phyloP scores from a whole-genome alignment of 2,888 invertebrate species.

The Dysmachus trigonus region DNA sequence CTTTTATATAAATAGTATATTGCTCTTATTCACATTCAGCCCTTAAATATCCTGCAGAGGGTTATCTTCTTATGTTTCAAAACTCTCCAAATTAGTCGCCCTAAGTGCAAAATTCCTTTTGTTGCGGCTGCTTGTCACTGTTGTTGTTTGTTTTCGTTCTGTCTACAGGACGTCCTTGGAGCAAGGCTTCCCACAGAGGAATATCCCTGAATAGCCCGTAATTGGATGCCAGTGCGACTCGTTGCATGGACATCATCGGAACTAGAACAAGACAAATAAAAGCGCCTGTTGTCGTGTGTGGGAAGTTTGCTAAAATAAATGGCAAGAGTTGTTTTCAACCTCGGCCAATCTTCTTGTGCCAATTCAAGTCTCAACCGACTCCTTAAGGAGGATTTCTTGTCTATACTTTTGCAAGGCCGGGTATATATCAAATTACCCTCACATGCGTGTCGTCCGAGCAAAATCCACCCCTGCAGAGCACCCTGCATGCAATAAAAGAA shows the following conservation, averaged over 20 bases:
- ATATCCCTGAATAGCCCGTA: neutral
- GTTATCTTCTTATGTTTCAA: neutral
- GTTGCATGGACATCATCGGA: neutral
- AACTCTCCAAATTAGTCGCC: neutral
- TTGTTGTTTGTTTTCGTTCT: neutral
- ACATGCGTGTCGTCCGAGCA: neutral
- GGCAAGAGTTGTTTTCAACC: neutral
- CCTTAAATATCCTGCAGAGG: neutral
- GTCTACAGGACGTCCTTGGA: neutral
- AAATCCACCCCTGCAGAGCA: neutral
- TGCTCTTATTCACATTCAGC: neutral
- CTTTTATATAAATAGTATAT: neutral
- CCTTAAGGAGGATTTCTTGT: neutral
- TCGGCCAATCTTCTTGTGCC: neutral
- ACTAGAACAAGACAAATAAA: neutral
- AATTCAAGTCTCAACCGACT: neutral
- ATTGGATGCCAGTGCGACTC: neutral
- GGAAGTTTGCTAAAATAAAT: neutral
- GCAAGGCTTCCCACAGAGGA: neutral
- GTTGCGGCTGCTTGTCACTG: neutral
- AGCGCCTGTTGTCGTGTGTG: neutral
- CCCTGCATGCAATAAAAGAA: neutral
- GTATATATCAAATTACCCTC: neutral
- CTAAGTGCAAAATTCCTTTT: neutral
- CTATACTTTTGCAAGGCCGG: neutral